Conservation (phyloP, 2,797 vertebrate species). For the Squalus acanthias region DNA sequence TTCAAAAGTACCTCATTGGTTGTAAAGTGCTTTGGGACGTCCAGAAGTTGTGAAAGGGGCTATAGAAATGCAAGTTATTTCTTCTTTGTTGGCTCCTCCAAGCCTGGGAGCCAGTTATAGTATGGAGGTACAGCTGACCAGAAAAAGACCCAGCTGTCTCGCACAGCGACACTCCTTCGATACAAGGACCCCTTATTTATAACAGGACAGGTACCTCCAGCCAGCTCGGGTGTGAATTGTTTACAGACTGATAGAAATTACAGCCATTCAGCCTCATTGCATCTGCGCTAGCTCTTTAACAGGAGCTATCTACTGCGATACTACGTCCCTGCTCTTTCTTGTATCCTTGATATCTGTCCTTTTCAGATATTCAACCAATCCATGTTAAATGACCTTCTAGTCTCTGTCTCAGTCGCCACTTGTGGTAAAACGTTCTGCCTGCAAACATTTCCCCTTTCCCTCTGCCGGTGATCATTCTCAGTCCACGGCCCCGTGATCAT, state of each 20-base stretch:
- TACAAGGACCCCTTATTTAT: not conserved
- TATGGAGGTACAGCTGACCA: not conserved
- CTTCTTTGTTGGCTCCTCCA: not conserved
- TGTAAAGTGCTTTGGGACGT: not conserved
- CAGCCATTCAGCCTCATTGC: not conserved
- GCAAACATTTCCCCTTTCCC: not conserved
- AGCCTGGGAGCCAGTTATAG: not conserved
- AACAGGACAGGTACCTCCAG: not conserved
- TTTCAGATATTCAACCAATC: not conserved
- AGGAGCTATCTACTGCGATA: not conserved
- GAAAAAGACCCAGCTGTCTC: not conserved
- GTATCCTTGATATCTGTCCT: not conserved
- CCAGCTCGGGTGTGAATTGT: too few species aligned
- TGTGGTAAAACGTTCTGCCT: not conserved
- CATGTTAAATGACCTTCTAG: not conserved
- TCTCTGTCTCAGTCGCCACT: not conserved
- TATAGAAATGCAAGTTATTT: not conserved
- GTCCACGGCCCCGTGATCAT: not conserved
- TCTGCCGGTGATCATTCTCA: not conserved
- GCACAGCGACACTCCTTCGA: not conserved
- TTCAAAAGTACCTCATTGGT: not conserved
- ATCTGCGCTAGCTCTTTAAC: not conserved
- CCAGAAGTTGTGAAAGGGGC: not conserved
- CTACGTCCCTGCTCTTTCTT: not conserved
- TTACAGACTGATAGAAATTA: not conserved